Base-by-base conservation (phyloP, 1,140 invertebrate species). In the Vanessa tameamea region DNA sequence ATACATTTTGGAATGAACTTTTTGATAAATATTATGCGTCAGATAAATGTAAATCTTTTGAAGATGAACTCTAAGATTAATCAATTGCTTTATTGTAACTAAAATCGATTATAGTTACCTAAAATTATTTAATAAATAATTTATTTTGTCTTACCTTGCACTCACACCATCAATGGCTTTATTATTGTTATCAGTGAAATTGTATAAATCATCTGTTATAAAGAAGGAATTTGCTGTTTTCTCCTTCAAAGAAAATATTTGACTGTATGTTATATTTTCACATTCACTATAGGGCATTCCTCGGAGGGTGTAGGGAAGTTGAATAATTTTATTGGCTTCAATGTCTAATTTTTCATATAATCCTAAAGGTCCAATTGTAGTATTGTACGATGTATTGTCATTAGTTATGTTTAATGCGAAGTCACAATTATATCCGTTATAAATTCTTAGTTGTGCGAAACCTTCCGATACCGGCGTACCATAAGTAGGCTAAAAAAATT, bases 141-240 rank as follows among this genome's bases (percentile, higher is more conserved):
- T 26, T 59, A 2, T 57, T 67, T 64, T 26, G 59, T 74, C 74
- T 83, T 77, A 92, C 90, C 89, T 90, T 14, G 91, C 76, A 79
- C 72, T 79, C 23, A 88, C 85, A 67, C 86, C 85, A 69, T 91
- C 87, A 9, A 91, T 87, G 16, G 87, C 84, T 71, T 92, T 92
- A 16, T 92, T 86, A 70, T 88, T 91, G 68, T 90, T 87, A 65
- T 92, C 91, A 53, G 77, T 86, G 57, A 91, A 92, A 55, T 81
- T 84, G 15, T 72, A 80, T 26, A 92, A 43, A n/a, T 87, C 82
- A 5, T 23, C 70, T 14, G 78, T 90, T 47, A 94, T 86, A 73
- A 94, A 94, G 74, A 91, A 90, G 4, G 93, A 94, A 13, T 91
- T 94, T 66, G 84, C 92, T 66, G 78, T 89, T 75, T 89, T 82